A percentile compares a stretch with the other conserved stretches of the same genome.
Evolutionary conservation across 2,888 invertebrate species (phyloP).

Genomic region (Plebejus melissa): DNA sequence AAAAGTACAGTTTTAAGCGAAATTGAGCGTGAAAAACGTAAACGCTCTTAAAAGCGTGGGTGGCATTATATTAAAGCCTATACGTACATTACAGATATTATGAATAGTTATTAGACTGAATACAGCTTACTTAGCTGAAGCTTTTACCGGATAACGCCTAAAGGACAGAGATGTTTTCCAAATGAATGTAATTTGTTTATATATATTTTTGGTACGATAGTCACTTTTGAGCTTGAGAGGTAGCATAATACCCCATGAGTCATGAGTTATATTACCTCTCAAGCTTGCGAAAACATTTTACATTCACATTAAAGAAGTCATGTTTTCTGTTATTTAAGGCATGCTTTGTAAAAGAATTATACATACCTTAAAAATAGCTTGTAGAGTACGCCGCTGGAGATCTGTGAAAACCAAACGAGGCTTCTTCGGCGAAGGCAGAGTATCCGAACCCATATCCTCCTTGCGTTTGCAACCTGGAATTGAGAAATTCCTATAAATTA

Average conservation of each 20-base stretch:
- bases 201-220: no score
- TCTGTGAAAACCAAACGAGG: constrained; percentile 99
- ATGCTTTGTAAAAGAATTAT: no score
- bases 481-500: not conserved
- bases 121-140: not conserved
- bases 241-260: no score
- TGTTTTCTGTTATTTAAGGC: not conserved
- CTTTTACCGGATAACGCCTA: not conserved
- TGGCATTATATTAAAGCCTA: no score
- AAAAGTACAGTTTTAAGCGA: no score
- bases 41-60: no score
- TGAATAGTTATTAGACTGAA: not conserved
- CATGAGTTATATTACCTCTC: no score
- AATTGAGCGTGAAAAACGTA: no score
- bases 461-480: constrained; percentile 94
- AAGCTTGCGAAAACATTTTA: no score
- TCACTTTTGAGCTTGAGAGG: no score
- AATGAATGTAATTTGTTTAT: no score
- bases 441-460: constrained; percentile 92
- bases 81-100: not conserved
- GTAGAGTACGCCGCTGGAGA: constrained; percentile 99
- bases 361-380: constrained; percentile 98
- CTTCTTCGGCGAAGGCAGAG: constrained; percentile 97
- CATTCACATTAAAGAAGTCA: not conserved
- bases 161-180: no score